Evolutionary conservation across 2,888 invertebrate genomes (phyloP), one percentile per base, ranked within the genome.

Genomic region (Neoitamus cyanurus): DNA sequence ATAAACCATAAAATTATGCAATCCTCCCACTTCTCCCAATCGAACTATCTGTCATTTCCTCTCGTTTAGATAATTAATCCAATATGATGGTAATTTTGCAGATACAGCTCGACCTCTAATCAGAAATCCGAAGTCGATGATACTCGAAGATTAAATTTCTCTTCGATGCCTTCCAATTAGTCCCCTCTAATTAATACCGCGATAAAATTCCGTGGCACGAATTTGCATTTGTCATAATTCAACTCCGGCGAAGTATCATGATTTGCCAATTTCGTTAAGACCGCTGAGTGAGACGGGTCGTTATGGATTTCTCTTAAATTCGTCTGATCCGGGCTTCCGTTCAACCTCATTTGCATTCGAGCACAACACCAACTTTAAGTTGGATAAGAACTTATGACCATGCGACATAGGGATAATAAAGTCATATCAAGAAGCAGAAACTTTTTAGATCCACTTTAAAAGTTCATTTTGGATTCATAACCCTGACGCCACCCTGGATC

Each of bases 401-500:
- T 30, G 78, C 30, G 48, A 48, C 46, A 31, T 78, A 15, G 34
- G 48, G 48, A 78, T 78, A 78, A 78, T 48, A 58, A 46, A 46
- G 58, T 58, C 48, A 78, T 78, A 78, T 78, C 48, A 78, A 78
- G 48, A 78, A 48, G 15, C 46, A 58, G 78, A 78, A 78, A 78
- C 78, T 78, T 78, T 78, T 48, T 20, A 78, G 48, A 78, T 78
- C 78, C 78, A 78, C 78, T 78, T 78, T 78, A 78, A 78, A 78
- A 78, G 30, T 78, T 78, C 78, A 58, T 78, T 78, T 78, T 25
- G 48, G 48, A 78, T 78, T 78, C 78, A 78, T 78, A 78, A 48
- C 58, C 78, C 78, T 15, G 78, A 78, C 78, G 58, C 31, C 42
- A 58, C 7, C 58, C 78, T 28, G n/a, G 48, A 48, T 78, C 48